Conservation (phyloP, 2,797 vertebrate genomes). For the Acanthurus tractus region DNA sequence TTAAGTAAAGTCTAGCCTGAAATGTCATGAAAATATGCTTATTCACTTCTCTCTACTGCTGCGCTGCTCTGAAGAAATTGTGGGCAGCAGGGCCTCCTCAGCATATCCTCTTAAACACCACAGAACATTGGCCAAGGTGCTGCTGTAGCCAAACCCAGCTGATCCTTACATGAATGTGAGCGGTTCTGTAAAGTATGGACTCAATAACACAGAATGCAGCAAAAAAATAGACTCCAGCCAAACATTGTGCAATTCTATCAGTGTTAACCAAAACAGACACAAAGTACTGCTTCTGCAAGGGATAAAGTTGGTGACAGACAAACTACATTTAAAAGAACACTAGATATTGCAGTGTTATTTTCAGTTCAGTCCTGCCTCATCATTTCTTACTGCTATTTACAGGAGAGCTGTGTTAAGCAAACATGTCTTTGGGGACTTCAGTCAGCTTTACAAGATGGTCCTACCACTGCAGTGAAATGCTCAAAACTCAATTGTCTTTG, state of each 20-base stretch:
- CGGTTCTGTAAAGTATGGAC: background rate
- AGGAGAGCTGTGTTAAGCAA: slow-evolving; percentile 1
- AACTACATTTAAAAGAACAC: slow-evolving; percentile 6
- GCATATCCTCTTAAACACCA: slow-evolving; percentile 52
- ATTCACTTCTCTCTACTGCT: slow-evolving; percentile 28
- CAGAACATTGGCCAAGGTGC: slow-evolving; percentile 27
- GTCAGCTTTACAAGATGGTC: slow-evolving; percentile 6
- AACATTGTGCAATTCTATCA: too few species aligned
- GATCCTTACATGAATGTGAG: slow-evolving; percentile 10
- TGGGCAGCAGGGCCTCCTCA: slow-evolving; percentile 44
- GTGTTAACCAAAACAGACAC: slow-evolving; percentile 1
- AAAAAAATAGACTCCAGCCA: background rate
- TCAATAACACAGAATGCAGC: background rate
- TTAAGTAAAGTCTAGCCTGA: slow-evolving; percentile 25
- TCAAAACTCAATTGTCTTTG: background rate
- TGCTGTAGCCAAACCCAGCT: slow-evolving; percentile 12
- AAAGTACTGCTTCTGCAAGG: slow-evolving; percentile 2
- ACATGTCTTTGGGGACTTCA: background rate
- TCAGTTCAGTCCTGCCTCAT: background rate
- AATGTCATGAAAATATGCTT: slow-evolving; percentile 52
- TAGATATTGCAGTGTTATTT: background rate
- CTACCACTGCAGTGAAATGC: background rate
- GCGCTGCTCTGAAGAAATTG: slow-evolving; percentile 35
- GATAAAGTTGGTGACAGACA: background rate
- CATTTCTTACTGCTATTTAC: slow-evolving; percentile 5